Percentiles rank a stretch among this genome's conserved stretches.
phyloP scores from a whole-genome alignment of 2,113 vertebrate species.

The Isichthys henryi region DNA sequence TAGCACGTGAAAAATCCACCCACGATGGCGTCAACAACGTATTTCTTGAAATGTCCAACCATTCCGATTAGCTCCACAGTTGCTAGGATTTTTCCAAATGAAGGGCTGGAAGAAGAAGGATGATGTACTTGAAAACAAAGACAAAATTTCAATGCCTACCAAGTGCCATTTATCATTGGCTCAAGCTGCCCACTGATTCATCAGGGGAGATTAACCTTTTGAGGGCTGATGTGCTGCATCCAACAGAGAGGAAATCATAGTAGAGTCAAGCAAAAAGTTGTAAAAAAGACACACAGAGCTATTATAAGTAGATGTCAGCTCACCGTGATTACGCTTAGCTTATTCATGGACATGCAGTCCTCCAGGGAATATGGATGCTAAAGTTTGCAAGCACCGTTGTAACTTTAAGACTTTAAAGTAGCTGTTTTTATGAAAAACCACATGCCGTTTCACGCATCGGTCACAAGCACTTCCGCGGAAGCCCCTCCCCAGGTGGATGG shows the following conservation, averaged over 20 bases:
- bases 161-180: background rate
- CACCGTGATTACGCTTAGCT: background rate
- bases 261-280: background rate
- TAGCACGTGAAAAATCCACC: background rate
- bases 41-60: background rate
- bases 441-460: background rate
- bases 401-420: background rate
- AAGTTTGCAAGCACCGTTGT: background rate
- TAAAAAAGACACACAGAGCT: background rate
- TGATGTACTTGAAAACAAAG: background rate
- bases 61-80: background rate
- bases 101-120: background rate
- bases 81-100: background rate
- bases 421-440: background rate
- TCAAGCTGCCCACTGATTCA: background rate
- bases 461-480: background rate
- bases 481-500: background rate
- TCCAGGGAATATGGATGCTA: background rate
- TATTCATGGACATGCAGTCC: background rate
- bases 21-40: background rate
- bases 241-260: background rate
- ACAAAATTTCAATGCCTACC: background rate
- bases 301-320: background rate
- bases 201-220: background rate
- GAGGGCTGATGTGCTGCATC: background rate